Evolutionary conservation across 2,888 invertebrate genomes (phyloP), one percentile per base, ranked within the genome.

Genomic region (Dolomedes plantarius): DNA sequence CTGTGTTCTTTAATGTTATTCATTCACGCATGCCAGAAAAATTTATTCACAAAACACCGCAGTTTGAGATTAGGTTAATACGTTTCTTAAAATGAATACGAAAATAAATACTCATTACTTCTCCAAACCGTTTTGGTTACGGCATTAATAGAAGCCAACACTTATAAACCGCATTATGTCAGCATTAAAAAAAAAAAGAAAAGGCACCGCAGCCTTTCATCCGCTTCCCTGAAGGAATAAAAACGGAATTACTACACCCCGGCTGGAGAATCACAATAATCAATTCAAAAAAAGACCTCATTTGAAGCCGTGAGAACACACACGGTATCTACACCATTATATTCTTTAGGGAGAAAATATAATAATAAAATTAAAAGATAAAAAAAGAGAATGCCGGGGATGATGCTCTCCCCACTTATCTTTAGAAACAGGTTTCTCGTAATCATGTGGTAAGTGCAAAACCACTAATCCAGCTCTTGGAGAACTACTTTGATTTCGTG

Each of bases 341-440:
- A 19, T 32, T 67, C 67, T 67, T 29, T 3, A 13, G 29, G 36
- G 67, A 32, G 56, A 83, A 77, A 83, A 73, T 77, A 83, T 39
- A 77, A 77, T 77, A 83, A 83, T 83, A 83, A 83, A 83, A 83
- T 77, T 77, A 83, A 82, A 77, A 50, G 39, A 31, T 29, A 67
- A 36, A 64, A 62, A 36, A 39, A 29, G 62, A 28, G 46, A 56
- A 41, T 65, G 16, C 29, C 29, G 64, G 28, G 64, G 23, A 67
- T 31, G 36, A 65, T 67, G 23, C 9, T 67, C 31, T 32, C 28
- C 19, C 67, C 36, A 67, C 32, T 67, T 67, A 67, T 67, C 67
- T 31, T 67, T 23, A 28, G 9, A 74, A 76, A 76, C 71, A 71
- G 65, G 75, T 76, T 72, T 31, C n/a, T 11, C 46, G 67, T 56